phyloP scores from a whole-genome alignment of 2,888 invertebrate species.

The Pyrrhosoma nymphula region DNA sequence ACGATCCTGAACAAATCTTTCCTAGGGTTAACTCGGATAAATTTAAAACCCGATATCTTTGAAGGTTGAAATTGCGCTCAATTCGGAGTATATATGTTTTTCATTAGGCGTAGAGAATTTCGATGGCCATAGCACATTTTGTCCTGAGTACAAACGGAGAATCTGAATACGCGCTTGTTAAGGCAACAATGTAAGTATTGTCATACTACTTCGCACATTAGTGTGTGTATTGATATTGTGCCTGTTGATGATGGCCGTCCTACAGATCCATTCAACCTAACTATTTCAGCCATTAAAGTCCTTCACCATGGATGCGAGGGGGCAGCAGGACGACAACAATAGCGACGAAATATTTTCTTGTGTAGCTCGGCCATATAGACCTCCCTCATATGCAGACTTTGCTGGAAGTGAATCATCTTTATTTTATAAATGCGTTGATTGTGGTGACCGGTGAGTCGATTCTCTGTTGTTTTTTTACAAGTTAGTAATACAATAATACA shows the following conservation, averaged over 20 bases:
- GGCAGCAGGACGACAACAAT: not conserved
- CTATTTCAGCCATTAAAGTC: not conserved
- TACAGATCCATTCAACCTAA: not conserved
- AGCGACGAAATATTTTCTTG: conserved; percentile 42
- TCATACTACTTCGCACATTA: not conserved
- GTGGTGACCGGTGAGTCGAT: conserved; percentile 51
- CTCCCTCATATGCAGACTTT: conserved; percentile 24
- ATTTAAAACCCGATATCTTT: too few relatives aligned
- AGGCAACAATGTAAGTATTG: not conserved
- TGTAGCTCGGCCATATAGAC: conserved; percentile 9
- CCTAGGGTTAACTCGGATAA: not conserved
- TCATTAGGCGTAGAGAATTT: not conserved
- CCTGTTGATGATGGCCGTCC: not conserved
- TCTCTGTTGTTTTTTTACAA: not conserved
- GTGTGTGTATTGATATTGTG: not conserved
- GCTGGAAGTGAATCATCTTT: not conserved
- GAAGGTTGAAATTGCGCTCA: not conserved
- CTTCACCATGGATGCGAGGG: not conserved
- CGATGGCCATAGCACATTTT: not conserved
- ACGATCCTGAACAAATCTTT: not conserved
- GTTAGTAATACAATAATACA: too few relatives aligned
- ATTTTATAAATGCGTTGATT: conserved; percentile 28
- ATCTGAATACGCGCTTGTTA: not conserved
- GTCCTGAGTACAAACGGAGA: not conserved
- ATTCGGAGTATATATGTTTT: not conserved